These are phyloP conservation scores for Pteronura brasiliensis DNA, from an alignment of 2,113 vertebrate species.

Conservation along the genomic window DNA sequence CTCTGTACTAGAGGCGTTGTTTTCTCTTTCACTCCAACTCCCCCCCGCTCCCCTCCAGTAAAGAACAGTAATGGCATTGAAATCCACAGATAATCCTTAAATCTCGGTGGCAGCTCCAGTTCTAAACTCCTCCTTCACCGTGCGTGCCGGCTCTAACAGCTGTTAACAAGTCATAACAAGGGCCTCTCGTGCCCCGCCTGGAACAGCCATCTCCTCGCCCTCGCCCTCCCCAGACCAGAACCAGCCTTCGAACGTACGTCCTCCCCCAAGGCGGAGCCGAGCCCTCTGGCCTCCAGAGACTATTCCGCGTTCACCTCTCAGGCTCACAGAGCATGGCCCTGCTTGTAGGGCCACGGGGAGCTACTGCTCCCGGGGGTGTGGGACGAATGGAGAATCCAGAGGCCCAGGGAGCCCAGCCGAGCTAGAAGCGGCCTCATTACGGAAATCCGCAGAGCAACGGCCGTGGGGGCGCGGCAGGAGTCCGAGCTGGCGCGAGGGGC, in stretches of 20 bases:
- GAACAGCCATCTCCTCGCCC: not conserved
- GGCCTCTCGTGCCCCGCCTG: not conserved
- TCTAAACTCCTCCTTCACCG: slow-evolving; percentile 47
- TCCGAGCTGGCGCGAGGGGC: not conserved
- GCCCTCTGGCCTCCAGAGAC: not conserved
- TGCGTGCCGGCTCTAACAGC: slow-evolving; percentile 24
- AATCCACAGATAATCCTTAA: slow-evolving; percentile 58
- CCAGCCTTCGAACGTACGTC: not conserved
- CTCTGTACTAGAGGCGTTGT: not conserved
- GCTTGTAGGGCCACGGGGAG: no score
- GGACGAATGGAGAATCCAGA: not conserved
- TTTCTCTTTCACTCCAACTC: not conserved
- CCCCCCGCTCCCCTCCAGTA: not conserved
- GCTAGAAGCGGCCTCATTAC: not conserved
- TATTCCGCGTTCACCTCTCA: no score
- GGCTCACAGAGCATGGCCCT: not conserved
- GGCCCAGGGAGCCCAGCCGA: not conserved
- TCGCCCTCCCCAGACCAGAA: not conserved
- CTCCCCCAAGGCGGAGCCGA: not conserved
- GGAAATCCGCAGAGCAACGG: not conserved
- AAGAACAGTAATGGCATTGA: slow-evolving; percentile 41
- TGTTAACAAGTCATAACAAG: slow-evolving; percentile 45
- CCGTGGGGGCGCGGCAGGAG: not conserved
- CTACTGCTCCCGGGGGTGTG: not conserved
- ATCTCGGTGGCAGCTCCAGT: slow-evolving; percentile 47